Conservation (phyloP, 2,797 vertebrate genomes). For the Danio kyathit region DNA sequence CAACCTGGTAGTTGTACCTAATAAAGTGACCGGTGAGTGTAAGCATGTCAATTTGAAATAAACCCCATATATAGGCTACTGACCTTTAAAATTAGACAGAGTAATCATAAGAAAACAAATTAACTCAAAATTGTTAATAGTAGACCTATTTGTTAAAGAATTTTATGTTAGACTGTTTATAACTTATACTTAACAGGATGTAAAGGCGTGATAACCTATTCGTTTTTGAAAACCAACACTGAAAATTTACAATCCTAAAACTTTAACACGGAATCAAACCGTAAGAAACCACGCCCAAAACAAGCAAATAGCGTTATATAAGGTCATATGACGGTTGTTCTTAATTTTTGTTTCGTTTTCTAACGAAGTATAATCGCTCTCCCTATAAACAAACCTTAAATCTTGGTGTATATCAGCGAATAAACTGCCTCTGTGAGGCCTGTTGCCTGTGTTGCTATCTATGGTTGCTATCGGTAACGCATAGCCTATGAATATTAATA, state of each 20-base stretch:
- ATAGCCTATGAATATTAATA: neutral
- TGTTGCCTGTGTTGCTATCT: neutral
- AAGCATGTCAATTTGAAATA: neutral
- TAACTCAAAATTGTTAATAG: too few relatives aligned
- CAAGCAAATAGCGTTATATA: too few relatives aligned
- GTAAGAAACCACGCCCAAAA: too few relatives aligned
- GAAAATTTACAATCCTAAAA: too few relatives aligned
- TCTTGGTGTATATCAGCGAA: neutral
- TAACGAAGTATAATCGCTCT: neutral
- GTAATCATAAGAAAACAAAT: neutral
- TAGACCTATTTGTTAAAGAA: too few relatives aligned
- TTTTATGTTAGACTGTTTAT: too few relatives aligned
- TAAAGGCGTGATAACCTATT: too few relatives aligned
- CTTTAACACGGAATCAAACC: too few relatives aligned
- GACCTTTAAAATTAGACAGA: neutral
- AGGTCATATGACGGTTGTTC: neutral
- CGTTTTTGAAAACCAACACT: too few relatives aligned
- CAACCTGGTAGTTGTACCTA: too few relatives aligned
- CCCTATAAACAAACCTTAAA: constrained; percentile 3
- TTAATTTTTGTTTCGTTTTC: neutral
- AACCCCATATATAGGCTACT: neutral
- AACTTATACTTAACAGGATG: too few relatives aligned
- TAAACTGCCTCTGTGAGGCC: neutral
- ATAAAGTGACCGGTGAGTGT: too few relatives aligned
- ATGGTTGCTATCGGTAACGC: neutral